A percentile compares a stretch with the other conserved stretches of the same genome.
phyloP scores from a whole-genome alignment of 2,113 vertebrate species.

The Furnarius figulus region DNA sequence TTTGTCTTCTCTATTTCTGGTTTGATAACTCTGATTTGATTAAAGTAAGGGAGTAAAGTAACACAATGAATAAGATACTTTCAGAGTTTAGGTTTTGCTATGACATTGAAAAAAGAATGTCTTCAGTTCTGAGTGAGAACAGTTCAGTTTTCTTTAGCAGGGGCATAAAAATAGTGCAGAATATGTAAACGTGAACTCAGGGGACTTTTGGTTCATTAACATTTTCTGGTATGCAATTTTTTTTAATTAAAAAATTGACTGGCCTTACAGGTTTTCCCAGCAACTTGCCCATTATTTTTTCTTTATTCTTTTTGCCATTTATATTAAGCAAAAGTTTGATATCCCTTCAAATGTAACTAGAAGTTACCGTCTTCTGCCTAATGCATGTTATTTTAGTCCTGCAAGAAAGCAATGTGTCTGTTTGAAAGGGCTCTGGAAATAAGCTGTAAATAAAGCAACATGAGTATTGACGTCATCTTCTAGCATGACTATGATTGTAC shows the following conservation, averaged over 20 bases:
- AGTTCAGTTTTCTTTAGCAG: background rate
- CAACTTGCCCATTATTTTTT: slow-evolving; percentile 44
- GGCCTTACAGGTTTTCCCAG: slow-evolving; percentile 57
- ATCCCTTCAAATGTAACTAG: background rate
- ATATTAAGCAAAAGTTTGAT: slow-evolving; percentile 43
- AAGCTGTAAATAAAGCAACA: slow-evolving; percentile 17
- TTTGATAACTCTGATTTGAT: background rate
- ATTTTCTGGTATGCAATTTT: slow-evolving; percentile 60
- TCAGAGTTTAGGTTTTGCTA: background rate
- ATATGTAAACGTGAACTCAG: slow-evolving; percentile 23
- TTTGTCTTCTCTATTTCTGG: background rate
- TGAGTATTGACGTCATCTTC: background rate
- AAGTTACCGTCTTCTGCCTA: slow-evolving; percentile 13
- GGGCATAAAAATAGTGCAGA: slow-evolving; percentile 31
- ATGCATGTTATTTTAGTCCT: background rate
- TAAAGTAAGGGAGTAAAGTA: background rate
- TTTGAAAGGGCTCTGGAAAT: slow-evolving; percentile 10
- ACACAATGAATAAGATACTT: accelerated
- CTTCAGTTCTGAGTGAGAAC: background rate
- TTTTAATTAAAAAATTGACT: slow-evolving; percentile 69
- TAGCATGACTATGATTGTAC: background rate
- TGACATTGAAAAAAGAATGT: background rate
- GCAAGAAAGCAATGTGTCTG: background rate
- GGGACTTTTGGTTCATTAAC: slow-evolving; percentile 65
- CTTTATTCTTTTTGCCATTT: slow-evolving; percentile 47